Percentiles rank a stretch among this genome's conserved stretches.
These are phyloP conservation scores for Equus przewalskii DNA, from an alignment of 2,113 vertebrate genomes.

Conservation along the genomic window DNA sequence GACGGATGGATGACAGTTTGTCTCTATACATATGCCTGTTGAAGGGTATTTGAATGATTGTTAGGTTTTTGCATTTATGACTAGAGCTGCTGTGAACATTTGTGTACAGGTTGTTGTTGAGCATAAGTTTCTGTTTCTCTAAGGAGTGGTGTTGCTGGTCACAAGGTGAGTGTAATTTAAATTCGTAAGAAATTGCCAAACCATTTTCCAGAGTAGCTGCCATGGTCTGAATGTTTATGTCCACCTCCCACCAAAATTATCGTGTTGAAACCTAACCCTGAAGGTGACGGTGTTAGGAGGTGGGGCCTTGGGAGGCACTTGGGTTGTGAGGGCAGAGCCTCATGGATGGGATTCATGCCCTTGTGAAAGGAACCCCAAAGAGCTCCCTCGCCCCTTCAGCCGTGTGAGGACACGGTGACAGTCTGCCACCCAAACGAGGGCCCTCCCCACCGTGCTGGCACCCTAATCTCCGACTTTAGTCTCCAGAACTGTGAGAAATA, in stretches of 20 bases:
- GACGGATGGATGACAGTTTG: neutral
- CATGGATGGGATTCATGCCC: neutral
- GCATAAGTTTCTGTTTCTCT: neutral
- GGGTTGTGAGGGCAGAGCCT: neutral
- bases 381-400: neutral
- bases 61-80: neutral
- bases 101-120: rapidly evolving
- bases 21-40: no score
- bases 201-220: neutral
- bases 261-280: neutral
- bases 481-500: neutral
- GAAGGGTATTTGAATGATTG: neutral
- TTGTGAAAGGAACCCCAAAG: neutral
- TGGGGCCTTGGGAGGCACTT: neutral
- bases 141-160: rapidly evolving
- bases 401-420: rapidly evolving
- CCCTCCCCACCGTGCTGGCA: neutral
- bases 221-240: neutral
- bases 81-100: rapidly evolving
- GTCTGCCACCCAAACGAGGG: no score
- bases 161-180: rapidly evolving
- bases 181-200: neutral
- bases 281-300: neutral
- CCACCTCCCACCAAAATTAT: neutral
- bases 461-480: rapidly evolving